phyloP scores from a whole-genome alignment of 1,140 invertebrate genomes.

The Zophobas morio region DNA sequence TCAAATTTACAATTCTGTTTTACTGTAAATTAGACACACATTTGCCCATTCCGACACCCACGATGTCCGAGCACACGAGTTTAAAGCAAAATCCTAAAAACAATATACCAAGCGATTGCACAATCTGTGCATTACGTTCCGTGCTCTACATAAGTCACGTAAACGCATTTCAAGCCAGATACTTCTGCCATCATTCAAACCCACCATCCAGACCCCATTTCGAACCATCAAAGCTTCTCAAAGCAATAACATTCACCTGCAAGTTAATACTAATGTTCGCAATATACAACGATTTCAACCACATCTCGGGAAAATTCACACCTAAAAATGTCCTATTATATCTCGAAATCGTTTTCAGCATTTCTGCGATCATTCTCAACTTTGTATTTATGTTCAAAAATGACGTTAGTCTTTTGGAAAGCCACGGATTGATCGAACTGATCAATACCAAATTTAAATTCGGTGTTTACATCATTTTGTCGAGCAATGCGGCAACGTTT shows the following conservation, averaged over 20 bases:
- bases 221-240: neutral
- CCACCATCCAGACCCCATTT: neutral
- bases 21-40: too few species aligned
- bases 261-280: neutral
- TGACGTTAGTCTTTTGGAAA: neutral
- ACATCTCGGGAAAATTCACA: neutral
- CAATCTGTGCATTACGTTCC: neutral
- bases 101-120: constrained; percentile 11
- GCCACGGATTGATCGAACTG: neutral
- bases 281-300: neutral
- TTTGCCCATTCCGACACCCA: too few species aligned
- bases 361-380: neutral
- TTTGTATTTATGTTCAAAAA: neutral
- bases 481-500: neutral
- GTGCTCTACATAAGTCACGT: neutral
- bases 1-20: too few species aligned
- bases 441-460: neutral
- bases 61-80: too few species aligned
- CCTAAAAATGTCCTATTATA: neutral
- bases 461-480: neutral
- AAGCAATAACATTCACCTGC: neutral
- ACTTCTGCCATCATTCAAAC: neutral
- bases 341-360: neutral
- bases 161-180: neutral
- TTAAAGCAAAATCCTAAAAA: neutral